These are phyloP conservation scores for Melolontha melolontha DNA, from an alignment of 2,888 invertebrate species.

Conservation along the genomic window DNA sequence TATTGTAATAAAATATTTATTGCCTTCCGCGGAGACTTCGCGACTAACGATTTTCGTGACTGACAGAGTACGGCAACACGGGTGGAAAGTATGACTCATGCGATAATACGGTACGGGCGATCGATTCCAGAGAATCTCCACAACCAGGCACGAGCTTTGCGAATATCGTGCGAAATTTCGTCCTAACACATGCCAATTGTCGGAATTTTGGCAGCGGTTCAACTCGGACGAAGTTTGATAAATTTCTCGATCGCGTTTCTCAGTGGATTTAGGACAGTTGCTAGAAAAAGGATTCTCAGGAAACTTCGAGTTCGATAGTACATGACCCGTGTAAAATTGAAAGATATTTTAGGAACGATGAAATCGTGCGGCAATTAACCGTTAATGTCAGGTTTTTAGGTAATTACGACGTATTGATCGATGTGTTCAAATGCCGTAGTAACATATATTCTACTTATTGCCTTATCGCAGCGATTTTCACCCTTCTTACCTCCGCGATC, in stretches of 20 bases:
- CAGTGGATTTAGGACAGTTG: background rate
- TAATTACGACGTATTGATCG: too few relatives aligned
- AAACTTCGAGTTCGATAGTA: too few relatives aligned
- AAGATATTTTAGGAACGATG: too few relatives aligned
- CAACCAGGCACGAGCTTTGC: too few relatives aligned
- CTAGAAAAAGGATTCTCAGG: background rate
- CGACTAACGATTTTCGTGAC: constrained; percentile 15
- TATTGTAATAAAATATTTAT: constrained; percentile 17
- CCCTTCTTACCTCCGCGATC: too few relatives aligned
- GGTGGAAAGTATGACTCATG: constrained; percentile 27
- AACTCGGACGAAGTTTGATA: constrained; percentile 9
- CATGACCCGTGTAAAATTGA: too few relatives aligned
- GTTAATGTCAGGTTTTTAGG: too few relatives aligned
- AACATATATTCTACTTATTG: too few relatives aligned
- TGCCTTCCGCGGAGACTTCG: constrained; percentile 2
- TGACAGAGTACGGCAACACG: background rate
- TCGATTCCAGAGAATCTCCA: constrained; percentile 22
- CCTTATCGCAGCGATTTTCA: too few relatives aligned
- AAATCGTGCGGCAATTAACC: too few relatives aligned
- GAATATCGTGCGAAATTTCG: constrained; percentile 1
- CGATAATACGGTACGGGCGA: constrained; percentile 18
- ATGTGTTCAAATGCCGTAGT: too few relatives aligned
- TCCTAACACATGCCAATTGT: constrained; percentile 9
- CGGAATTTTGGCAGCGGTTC: constrained; percentile 30
- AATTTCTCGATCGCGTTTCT: background rate